These are phyloP conservation scores for Hanleya hanleyi DNA, from an alignment of 2,888 invertebrate species.

Conservation along the genomic window DNA sequence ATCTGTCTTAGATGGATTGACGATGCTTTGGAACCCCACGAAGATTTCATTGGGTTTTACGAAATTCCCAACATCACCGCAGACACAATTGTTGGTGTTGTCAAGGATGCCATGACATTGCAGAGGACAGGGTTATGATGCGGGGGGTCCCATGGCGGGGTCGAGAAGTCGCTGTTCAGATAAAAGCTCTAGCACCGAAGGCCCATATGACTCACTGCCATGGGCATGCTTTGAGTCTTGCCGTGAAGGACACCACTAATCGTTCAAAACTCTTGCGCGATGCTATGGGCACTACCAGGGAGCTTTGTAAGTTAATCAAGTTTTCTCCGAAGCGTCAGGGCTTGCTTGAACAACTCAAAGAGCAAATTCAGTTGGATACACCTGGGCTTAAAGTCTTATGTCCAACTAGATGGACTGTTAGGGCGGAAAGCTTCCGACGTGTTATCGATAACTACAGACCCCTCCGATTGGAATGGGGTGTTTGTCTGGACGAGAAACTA, in stretches of 20 bases:
- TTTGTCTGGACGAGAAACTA: too few relatives aligned
- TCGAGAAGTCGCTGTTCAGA: too few relatives aligned
- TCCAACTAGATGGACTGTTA: slow-evolving; percentile 40
- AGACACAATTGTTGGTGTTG: too few relatives aligned
- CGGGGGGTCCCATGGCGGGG: too few relatives aligned
- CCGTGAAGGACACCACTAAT: slow-evolving; percentile 27
- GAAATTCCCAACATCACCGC: too few relatives aligned
- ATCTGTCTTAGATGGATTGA: too few relatives aligned
- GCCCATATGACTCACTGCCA: too few relatives aligned
- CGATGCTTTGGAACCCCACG: too few relatives aligned
- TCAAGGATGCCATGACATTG: too few relatives aligned
- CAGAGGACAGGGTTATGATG: too few relatives aligned
- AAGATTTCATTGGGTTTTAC: too few relatives aligned
- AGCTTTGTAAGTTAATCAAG: slow-evolving; percentile 38
- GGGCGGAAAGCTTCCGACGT: slow-evolving; percentile 15
- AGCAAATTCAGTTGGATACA: slow-evolving; percentile 23
- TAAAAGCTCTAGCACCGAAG: too few relatives aligned
- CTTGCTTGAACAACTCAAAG: slow-evolving; percentile 26
- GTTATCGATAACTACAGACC: slow-evolving; percentile 6
- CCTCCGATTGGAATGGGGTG: background rate
- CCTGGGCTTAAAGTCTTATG: slow-evolving; percentile 30
- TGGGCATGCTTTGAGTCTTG: slow-evolving; percentile 31
- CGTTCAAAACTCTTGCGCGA: slow-evolving; percentile 21
- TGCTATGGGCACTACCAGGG: slow-evolving; percentile 31
- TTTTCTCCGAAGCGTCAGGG: slow-evolving; percentile 33